Base-by-base conservation (phyloP, 2,888 invertebrate species). In the Tinea pellionella region DNA sequence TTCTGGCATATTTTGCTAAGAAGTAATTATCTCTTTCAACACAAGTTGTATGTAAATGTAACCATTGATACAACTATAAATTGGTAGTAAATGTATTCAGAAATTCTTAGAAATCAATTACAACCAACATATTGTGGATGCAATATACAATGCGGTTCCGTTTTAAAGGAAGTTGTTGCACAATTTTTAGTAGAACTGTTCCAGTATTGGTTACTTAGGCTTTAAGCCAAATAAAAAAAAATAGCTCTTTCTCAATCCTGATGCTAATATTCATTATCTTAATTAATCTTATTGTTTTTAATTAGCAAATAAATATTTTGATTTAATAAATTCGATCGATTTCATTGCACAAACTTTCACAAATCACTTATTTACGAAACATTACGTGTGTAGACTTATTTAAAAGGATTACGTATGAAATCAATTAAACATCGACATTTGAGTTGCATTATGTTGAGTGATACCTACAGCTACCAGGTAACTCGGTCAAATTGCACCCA, bases 341-440 rank as follows among this genome's bases (percentile, higher is more conserved):
- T 47, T 47, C 47, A 16, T 15, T 47, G 13, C 15, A 47, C 15
- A 16, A 16, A 47, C 47, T 47, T 47, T 47, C 47, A 47, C 47
- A 47, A 47, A 16, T 47, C 15, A 9, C 47, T 47, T 15, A 24
- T 53, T 53, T 53, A 53, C 53, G 53, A 53, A 53, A 53, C 24
- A 53, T 53, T 53, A 53, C 53, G 53, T 24, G 53, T 53, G 53
- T 24, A 18, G 53, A 53, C 19, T 53, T 53, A 53, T 53, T 53
- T 53, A 53, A 53, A 53, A 53, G 53, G 8, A 53, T 53, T 53
- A 53, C 57, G 57, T 57, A 32, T 57, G 13, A 57, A 57, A 57
- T 57, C 57, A 57, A 57, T 57, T 32, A 57, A 2, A 32, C 19
- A 57, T 57, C 16, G 30, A 8, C 19, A 57, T 30, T 16, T 18